Percentiles rank a stretch among this genome's conserved stretches.
Conservation (phyloP, 2,113 vertebrate species). For the Eptatretus burgeri region DNA sequence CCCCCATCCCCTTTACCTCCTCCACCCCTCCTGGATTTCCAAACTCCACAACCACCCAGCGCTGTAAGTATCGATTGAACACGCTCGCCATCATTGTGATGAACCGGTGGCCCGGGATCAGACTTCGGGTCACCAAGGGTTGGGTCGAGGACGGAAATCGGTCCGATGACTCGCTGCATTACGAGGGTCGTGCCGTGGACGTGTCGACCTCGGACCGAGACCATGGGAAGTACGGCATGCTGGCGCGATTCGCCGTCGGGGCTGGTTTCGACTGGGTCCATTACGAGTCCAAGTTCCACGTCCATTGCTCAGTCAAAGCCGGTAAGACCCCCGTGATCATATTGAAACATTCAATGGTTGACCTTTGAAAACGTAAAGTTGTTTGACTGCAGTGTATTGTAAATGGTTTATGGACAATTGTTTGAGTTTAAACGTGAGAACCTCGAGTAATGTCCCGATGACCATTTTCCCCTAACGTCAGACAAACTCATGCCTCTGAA, state of each 20-base stretch:
- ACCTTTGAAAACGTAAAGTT: no score
- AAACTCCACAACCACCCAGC: constrained; percentile 22
- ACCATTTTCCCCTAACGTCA: no score
- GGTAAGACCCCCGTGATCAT: constrained; percentile 21
- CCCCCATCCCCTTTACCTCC: no score
- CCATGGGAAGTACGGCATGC: constrained; percentile 58
- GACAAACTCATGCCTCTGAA: constrained; percentile 90
- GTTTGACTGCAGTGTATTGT: no score
- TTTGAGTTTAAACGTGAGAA: no score
- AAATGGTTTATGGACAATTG: no score
- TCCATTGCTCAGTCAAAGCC: constrained; percentile 86
- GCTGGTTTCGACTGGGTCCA: constrained; percentile 95
- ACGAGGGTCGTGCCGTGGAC: constrained; percentile 73
- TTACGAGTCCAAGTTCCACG: constrained; percentile 71
- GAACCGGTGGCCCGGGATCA: constrained; percentile 85
- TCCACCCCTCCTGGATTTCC: no score
- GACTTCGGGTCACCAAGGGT: constrained; percentile 64
- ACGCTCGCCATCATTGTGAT: constrained; percentile 68
- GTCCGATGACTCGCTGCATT: constrained; percentile 55
- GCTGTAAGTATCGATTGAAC: constrained; percentile 76
- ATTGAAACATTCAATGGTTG: no score
- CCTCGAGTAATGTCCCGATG: no score
- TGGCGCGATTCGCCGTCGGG: constrained; percentile 73
- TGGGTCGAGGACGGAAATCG: constrained; percentile 95
- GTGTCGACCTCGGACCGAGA: constrained; percentile 76